phyloP scores from a whole-genome alignment of 2,797 vertebrate genomes.

The Potorous gilbertii region DNA sequence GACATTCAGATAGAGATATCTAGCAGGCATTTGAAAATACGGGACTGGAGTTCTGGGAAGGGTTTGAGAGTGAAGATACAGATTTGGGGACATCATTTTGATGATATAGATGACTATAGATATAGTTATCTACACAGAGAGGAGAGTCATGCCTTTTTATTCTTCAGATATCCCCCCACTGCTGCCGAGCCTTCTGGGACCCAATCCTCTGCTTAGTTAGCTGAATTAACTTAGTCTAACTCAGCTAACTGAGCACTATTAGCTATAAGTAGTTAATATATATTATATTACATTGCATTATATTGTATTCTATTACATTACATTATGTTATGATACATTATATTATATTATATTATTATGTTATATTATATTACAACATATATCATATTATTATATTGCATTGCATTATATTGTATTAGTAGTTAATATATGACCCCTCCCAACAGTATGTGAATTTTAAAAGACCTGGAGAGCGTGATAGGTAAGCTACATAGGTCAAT shows the following conservation, averaged over 20 bases:
- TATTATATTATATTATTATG: too few species aligned
- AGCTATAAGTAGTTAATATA: background rate
- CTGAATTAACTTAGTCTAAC: background rate
- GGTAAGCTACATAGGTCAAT: background rate
- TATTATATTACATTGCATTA: too few species aligned
- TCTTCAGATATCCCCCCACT: background rate
- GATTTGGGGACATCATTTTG: background rate
- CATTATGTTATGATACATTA: too few species aligned
- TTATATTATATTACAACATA: too few species aligned
- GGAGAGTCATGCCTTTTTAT: background rate
- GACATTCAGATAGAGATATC: background rate
- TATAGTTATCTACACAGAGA: background rate
- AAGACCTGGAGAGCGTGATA: background rate
- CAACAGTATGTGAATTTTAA: background rate
- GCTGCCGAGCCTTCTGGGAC: background rate
- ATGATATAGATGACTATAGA: background rate
- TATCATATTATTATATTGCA: too few species aligned
- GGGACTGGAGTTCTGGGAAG: background rate
- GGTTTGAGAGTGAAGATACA: background rate
- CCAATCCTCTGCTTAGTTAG: background rate
- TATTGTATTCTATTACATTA: too few species aligned
- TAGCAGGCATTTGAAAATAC: slow-evolving; percentile 7
- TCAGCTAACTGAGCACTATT: background rate
- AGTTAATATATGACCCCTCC: background rate
- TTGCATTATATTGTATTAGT: background rate